These are phyloP conservation scores for Trichomycterus rosablanca DNA, from an alignment of 2,113 vertebrate species.

Conservation along the genomic window DNA sequence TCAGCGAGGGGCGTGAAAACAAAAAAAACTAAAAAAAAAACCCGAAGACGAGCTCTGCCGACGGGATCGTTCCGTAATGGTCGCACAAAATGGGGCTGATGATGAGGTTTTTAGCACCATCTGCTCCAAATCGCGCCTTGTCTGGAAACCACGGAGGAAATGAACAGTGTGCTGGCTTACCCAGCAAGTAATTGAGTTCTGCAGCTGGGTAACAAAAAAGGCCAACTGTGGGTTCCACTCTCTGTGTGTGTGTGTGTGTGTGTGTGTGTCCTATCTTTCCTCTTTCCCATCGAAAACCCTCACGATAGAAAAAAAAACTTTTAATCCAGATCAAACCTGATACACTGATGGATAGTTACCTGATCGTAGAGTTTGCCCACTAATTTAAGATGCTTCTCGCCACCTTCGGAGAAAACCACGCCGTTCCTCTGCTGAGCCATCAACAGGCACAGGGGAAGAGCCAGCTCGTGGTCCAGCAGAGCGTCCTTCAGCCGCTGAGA, in stretches of 20 bases:
- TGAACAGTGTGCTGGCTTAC: slow-evolving; percentile 49
- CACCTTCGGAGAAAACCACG: slow-evolving; percentile 94
- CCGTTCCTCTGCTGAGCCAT: slow-evolving; percentile 96
- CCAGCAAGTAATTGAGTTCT: slow-evolving; percentile 40
- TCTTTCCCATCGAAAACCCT: too few relatives aligned
- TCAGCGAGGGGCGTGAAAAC: slow-evolving; percentile 53
- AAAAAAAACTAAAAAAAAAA: too few relatives aligned
- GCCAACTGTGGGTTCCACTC: too few relatives aligned
- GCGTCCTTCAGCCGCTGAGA: slow-evolving; percentile 95
- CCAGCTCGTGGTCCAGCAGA: slow-evolving; percentile 75
- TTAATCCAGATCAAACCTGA: too few relatives aligned
- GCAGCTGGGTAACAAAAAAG: too few relatives aligned
- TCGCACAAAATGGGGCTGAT: slow-evolving; percentile 57
- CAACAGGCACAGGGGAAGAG: slow-evolving; percentile 89
- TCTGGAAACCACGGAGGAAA: slow-evolving; percentile 53
- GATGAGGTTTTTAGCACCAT: slow-evolving; percentile 64
- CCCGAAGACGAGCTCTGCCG: slow-evolving; percentile 18
- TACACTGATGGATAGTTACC: slow-evolving; percentile 61
- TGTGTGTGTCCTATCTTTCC: slow-evolving; percentile 15
- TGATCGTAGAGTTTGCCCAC: slow-evolving; percentile 98
- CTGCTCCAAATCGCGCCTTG: slow-evolving; percentile 59
- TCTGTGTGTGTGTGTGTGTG: too few relatives aligned
- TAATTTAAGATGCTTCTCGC: slow-evolving; percentile 95
- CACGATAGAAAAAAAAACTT: too few relatives aligned
- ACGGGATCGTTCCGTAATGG: slow-evolving; percentile 54